Base-by-base conservation (phyloP, 2,888 invertebrate genomes). In the Lepidochitona cinerea region DNA sequence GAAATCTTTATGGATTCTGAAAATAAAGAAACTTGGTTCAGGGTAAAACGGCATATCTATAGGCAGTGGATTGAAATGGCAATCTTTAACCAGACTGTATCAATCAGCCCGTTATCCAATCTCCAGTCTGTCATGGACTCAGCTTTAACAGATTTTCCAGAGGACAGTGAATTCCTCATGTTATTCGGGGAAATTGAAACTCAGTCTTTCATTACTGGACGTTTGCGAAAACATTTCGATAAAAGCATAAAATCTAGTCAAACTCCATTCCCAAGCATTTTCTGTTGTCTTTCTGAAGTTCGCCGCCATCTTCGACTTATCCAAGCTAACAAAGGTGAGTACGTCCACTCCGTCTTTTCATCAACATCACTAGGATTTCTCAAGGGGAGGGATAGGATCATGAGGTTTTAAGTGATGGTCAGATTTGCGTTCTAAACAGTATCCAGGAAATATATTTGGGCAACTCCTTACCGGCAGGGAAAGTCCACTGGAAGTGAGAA, bases 191-290 rank as follows among this genome's bases (percentile, higher is more conserved):
- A 85, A 26, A 71, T 86, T 5, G 90, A 90, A 75, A 68, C 79
- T 26, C 73, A 81, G 37, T 84, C 85, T 6, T 79, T 85, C 71
- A 84, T 89, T 12, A 79, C 82, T 1, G 84, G 88, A 1, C 75
- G 86, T n/a, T 72, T 89, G 32, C 79, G 88, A 37, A 76, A 83
- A 65, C 83, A 81, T 76, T 88, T 88, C 74, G 84, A 85, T 59
- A 75, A 74, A 32, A 73, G 71, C 9, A 74, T 74, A 70, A 68
- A 71, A 14, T 33, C 74, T 4, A 68, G 37, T 37, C 33, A 35
- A 9, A 66, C 73, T 0, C 81, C 79, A 36, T 53, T 76, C n/a
- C 77, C 79, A 18, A 78, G 80, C 12, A 66, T 84, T 9, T 80
- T 81, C 75, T 85, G 81, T 18, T 78, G 85, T 3, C 64, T 78